Evolutionary conservation across 92 coral and sea anemone genomes (phyloP), one percentile per base, ranked within the genome.

Genomic region (Palythoa caribaeorum): DNA sequence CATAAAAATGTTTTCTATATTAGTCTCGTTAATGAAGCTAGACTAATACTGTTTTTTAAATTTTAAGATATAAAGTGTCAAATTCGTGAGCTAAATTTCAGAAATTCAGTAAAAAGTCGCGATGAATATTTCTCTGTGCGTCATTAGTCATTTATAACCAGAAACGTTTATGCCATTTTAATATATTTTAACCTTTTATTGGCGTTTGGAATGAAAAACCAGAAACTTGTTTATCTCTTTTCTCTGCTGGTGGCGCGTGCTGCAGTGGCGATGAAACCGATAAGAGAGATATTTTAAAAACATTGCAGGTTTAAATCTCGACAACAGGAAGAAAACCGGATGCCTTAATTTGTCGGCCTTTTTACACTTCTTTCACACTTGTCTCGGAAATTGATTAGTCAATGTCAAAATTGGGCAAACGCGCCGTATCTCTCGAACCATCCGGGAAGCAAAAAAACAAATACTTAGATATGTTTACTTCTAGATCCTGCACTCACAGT

Each of bases 191-290:
- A n/a, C n/a, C n/a, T n/a, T n/a, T n/a, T n/a, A n/a, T 14, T 53
- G 59, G 13, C 13, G 8, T 53, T 53, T 14, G 13, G 59, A 9
- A 7, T 9, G 8, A 1, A n/a, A n/a, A 5, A 2, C 5, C 65
- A 13, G n/a, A 21, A 20, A 6, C 28, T 35, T 70, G 75, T 70
- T 39, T 73, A 53, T 53, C 65, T 9, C 1, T 28, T 52, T 77
- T 77, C 83, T 77, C 83, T 77, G 69, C 83, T 77, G 83, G 83
- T 12, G 83, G 83, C 68, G 69, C 48, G 83, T 77, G 83, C 13
- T 38, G 20, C 52, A 53, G 69, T 35, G 66, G 83, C 59, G 47
- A 52, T 77, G 44, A 21, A 53, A 10, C 39, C 35, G 83, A 77
- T 77, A 76, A 51, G 40, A 21, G 55, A 36, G 40, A 35, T 70